phyloP scores from a whole-genome alignment of 2,113 vertebrate species.

The Eidolon helvum region DNA sequence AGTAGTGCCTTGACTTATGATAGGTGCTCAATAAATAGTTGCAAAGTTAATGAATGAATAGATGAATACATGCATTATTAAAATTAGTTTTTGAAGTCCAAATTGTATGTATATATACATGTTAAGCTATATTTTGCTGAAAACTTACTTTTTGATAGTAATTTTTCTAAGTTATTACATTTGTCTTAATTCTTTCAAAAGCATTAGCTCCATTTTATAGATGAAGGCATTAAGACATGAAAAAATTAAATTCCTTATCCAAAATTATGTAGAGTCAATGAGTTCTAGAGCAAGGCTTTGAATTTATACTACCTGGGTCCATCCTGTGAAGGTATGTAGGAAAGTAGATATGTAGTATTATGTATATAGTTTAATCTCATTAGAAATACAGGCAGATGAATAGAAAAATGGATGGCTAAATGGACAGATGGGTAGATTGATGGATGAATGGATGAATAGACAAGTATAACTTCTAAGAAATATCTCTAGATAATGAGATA shows the following conservation, averaged over 20 bases:
- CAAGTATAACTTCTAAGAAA: neutral
- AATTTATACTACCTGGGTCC: neutral
- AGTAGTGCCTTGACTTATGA: neutral
- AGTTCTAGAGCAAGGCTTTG: neutral
- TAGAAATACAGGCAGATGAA: neutral
- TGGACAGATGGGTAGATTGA: neutral
- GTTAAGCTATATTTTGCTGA: neutral
- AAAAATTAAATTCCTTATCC: neutral
- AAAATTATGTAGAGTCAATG: neutral
- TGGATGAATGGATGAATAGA: neutral
- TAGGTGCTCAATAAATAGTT: neutral
- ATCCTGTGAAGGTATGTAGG: neutral
- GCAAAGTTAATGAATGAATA: neutral
- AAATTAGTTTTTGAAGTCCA: neutral
- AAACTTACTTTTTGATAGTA: neutral
- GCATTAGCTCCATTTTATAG: neutral
- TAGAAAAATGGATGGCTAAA: neutral
- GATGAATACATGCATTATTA: neutral
- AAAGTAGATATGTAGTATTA: neutral
- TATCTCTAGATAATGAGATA: neutral
- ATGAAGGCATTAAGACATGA: neutral
- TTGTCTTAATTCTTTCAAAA: neutral
- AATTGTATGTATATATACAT: neutral
- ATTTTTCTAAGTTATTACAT: neutral
- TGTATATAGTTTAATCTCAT: neutral